A percentile compares a stretch with the other conserved stretches of the same genome.
Evolutionary conservation across 2,888 invertebrate genomes (phyloP).

Genomic region (Pycnomerus fuliginosus): DNA sequence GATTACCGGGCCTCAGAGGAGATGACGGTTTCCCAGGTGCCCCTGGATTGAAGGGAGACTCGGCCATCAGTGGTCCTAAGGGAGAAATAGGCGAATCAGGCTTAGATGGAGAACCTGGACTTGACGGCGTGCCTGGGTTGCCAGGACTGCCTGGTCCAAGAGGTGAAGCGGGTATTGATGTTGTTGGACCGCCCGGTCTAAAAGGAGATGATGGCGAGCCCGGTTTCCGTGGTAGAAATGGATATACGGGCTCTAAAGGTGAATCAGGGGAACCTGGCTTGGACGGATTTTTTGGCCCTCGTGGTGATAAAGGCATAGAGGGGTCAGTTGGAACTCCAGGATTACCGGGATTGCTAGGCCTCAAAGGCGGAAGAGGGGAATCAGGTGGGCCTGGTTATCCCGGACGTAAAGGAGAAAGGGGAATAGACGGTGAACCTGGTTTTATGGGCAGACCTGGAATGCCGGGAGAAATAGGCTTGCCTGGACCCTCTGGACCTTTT

Average conservation of each 20-base stretch:
- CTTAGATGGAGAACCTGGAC: conserved; percentile 44
- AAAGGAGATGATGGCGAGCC: conserved; percentile 51
- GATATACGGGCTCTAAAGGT: conserved; percentile 56
- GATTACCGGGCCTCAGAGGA: conserved; percentile 50
- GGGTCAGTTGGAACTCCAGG: conserved; percentile 55
- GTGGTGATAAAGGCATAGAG: conserved; percentile 53
- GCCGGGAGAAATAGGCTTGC: conserved; percentile 57
- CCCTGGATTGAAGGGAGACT: conserved; percentile 57
- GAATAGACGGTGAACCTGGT: conserved; percentile 76
- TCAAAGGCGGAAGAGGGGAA: conserved; percentile 60
- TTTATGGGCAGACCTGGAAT: conserved; percentile 56
- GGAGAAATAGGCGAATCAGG: conserved; percentile 61
- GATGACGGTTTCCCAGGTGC: conserved; percentile 49
- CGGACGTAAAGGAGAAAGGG: conserved; percentile 64
- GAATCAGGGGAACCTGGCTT: conserved; percentile 56
- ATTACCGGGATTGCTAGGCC: conserved; percentile 53
- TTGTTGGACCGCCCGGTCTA: conserved; percentile 50
- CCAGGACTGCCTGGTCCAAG: conserved; percentile 34
- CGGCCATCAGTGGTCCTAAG: conserved; percentile 61
- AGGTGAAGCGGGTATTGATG: conserved; percentile 35
- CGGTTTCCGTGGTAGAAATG: conserved; percentile 56
- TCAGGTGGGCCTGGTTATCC: conserved; percentile 38
- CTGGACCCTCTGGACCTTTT: conserved; percentile 54
- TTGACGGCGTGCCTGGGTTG: conserved; percentile 46
- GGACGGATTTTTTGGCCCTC: conserved; percentile 41